Conservation (phyloP, 2,113 vertebrate genomes). For the Aramus guarauna region DNA sequence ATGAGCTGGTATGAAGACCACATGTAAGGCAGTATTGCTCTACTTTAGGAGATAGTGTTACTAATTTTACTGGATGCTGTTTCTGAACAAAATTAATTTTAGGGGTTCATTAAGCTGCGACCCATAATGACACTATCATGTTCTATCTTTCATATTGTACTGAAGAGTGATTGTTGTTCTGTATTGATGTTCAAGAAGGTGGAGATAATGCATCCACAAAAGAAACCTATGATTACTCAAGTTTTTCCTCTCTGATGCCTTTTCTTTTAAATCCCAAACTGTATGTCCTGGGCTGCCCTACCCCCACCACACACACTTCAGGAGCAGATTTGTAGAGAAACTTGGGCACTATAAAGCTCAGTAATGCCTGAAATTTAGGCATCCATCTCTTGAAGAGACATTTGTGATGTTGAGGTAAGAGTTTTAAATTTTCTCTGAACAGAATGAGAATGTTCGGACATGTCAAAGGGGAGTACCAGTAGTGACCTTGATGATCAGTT, state of each 20-base stretch:
- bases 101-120: neutral
- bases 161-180: neutral
- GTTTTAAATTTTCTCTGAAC: neutral
- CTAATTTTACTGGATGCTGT: neutral
- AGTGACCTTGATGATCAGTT: neutral
- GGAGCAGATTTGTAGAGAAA: neutral
- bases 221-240: neutral
- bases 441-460: neutral
- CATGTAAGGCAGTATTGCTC: neutral
- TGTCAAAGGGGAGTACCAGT: neutral
- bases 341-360: neutral
- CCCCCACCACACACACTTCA: neutral
- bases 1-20: rapidly evolving
- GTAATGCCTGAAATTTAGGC: neutral
- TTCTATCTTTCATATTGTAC: neutral
- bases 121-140: neutral
- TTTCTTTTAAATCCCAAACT: neutral
- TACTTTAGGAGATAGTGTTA: neutral
- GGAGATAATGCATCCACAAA: neutral
- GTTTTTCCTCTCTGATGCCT: neutral
- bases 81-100: slow-evolving; percentile 4
- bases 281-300: neutral
- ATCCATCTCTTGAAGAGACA: neutral
- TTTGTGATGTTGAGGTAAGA: neutral
- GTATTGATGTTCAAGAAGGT: neutral